A percentile compares a stretch with the other conserved stretches of the same genome.
phyloP scores from a whole-genome alignment of 2,113 vertebrate genomes.

The Chaenogobius annularis region DNA sequence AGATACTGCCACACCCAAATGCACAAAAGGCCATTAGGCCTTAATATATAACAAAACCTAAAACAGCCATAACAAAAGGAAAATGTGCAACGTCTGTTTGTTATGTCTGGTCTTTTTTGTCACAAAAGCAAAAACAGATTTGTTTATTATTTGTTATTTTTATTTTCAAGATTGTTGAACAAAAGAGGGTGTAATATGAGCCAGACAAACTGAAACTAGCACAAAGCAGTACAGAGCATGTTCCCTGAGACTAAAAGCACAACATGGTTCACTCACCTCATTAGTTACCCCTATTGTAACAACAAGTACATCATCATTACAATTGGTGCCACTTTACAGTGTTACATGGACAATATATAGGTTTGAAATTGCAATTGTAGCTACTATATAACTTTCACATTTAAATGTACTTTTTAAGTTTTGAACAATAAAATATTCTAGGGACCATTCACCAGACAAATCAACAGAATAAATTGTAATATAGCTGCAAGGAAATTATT shows the following conservation, averaged over 20 bases:
- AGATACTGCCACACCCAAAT: constrained; percentile 33
- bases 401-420: not conserved
- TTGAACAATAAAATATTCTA: not conserved
- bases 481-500: constrained; percentile 22
- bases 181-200: constrained; percentile 48
- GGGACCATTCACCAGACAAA: constrained; percentile 27
- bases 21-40: not conserved
- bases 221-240: constrained; percentile 55
- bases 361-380: not conserved
- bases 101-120: no score
- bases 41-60: not conserved
- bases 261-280: constrained; percentile 60
- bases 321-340: not conserved
- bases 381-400: no score
- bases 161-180: constrained; percentile 57
- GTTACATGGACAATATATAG: no score
- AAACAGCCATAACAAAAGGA: not conserved
- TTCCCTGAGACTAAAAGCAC: constrained; percentile 31
- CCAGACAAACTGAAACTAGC: constrained; percentile 59
- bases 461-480: constrained; percentile 8
- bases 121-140: no score
- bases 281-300: constrained; percentile 65
- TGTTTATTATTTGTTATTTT: constrained; percentile 49
- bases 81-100: no score
- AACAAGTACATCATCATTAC: constrained; percentile 17